phyloP scores from a whole-genome alignment of 2,113 vertebrate genomes.

The Rynchops niger region DNA sequence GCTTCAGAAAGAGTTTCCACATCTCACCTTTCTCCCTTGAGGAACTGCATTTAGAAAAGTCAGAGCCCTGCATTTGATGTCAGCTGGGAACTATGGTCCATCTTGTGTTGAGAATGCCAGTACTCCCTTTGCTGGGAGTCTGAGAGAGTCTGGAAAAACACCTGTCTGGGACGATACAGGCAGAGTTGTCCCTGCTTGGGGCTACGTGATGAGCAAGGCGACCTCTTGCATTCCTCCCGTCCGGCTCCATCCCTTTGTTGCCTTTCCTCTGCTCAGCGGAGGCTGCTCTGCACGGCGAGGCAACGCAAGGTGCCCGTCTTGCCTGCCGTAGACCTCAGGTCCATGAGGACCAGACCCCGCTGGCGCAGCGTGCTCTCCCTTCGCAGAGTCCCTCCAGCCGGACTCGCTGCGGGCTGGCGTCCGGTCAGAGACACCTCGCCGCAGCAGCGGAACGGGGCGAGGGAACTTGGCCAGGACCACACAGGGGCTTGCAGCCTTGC shows the following conservation, averaged over 20 bases:
- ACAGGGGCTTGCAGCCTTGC: neutral
- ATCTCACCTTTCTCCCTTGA: neutral
- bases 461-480: neutral
- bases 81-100: accelerated
- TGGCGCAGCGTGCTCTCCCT: accelerated
- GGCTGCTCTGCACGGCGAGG: accelerated
- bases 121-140: neutral
- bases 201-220: accelerated
- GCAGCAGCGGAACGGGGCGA: neutral
- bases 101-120: accelerated
- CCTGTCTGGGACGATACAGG: neutral
- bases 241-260: neutral
- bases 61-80: neutral
- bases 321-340: accelerated
- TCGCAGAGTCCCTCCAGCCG: neutral
- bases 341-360: accelerated
- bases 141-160: neutral
- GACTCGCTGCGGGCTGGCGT: accelerated
- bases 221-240: neutral
- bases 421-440: neutral
- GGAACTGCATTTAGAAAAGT: neutral
- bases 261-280: neutral
- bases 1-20: neutral
- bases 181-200: neutral
- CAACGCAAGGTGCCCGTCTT: accelerated